These are phyloP conservation scores for Caenorhabditis afra DNA, from an alignment of 2,888 invertebrate genomes.

Conservation along the genomic window DNA sequence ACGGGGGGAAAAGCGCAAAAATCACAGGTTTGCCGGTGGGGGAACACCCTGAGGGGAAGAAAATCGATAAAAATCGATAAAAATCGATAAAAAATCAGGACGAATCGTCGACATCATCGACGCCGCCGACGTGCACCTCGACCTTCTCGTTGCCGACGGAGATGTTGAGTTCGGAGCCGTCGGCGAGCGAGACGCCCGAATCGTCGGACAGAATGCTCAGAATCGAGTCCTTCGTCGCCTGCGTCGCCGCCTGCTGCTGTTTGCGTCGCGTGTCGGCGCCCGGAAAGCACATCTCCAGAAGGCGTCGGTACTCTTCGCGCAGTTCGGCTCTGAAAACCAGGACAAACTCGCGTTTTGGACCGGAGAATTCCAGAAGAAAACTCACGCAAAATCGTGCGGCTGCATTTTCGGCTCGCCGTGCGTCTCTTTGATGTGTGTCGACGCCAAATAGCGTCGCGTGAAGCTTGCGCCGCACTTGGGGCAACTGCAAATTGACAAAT, in stretches of 20 bases:
- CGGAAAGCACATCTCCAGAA: slow-evolving; percentile 62
- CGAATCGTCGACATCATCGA: slow-evolving; percentile 28
- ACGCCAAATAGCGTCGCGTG: slow-evolving; percentile 58
- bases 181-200: slow-evolving; percentile 48
- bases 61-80: not conserved
- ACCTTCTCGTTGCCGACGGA: slow-evolving; percentile 49
- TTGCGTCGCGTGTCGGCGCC: slow-evolving; percentile 53
- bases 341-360: too few relatives aligned
- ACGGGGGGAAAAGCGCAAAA: slow-evolving; percentile 21
- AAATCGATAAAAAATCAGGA: slow-evolving; percentile 12
- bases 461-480: slow-evolving; percentile 58
- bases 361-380: slow-evolving; percentile 18
- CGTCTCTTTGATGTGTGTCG: slow-evolving; percentile 56
- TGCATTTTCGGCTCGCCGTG: slow-evolving; percentile 42
- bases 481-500: slow-evolving; percentile 65
- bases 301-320: slow-evolving; percentile 56
- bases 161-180: slow-evolving; percentile 38
- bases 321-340: slow-evolving; percentile 62
- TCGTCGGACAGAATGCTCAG: slow-evolving; percentile 53
- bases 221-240: slow-evolving; percentile 43
- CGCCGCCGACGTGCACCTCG: slow-evolving; percentile 56
- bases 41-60: slow-evolving; percentile 28
- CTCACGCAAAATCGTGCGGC: slow-evolving; percentile 61
- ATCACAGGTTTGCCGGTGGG: slow-evolving; percentile 29
- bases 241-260: slow-evolving; percentile 38